phyloP scores from a whole-genome alignment of 1,140 invertebrate genomes.

The Halictus rubicundus region DNA sequence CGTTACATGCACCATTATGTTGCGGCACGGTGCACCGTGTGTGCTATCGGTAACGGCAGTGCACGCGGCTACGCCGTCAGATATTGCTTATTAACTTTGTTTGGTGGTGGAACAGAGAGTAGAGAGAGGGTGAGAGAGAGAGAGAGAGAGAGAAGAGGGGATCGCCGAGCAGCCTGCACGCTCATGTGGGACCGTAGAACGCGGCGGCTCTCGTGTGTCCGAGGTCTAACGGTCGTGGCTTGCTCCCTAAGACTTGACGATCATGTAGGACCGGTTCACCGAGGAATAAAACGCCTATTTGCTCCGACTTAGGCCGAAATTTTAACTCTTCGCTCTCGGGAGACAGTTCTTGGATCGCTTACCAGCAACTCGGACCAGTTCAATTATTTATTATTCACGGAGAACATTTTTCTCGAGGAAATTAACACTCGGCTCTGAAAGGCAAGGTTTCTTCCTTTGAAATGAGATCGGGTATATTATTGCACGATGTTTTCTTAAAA shows the following conservation, averaged over 20 bases:
- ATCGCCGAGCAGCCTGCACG: conserved; percentile 7
- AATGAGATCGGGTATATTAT: no score
- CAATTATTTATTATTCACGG: no score
- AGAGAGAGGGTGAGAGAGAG: no score
- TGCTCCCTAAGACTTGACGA: conserved; percentile 47
- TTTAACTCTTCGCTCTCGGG: no score
- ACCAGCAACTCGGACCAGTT: no score
- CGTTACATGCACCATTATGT: conserved; percentile 73
- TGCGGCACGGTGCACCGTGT: conserved; percentile 42
- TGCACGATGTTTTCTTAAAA: no score
- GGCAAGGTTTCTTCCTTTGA: no score
- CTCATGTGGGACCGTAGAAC: neutral
- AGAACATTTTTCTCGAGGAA: no score
- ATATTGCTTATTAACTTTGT: conserved; percentile 78
- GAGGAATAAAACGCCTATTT: no score
- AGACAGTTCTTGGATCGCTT: no score
- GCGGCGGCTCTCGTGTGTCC: conserved; percentile 41
- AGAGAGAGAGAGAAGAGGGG: conserved; percentile 17
- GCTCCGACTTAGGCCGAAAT: no score
- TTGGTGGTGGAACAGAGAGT: conserved; percentile 51
- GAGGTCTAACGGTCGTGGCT: conserved; percentile 72
- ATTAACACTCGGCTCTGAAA: no score
- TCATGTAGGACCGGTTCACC: conserved; percentile 70
- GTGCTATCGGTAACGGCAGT: conserved; percentile 63
- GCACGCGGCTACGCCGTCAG: conserved; percentile 51